A percentile compares a stretch with the other conserved stretches of the same genome.
phyloP scores from a whole-genome alignment of 2,888 invertebrate genomes.

The Monochamus alternatus region DNA sequence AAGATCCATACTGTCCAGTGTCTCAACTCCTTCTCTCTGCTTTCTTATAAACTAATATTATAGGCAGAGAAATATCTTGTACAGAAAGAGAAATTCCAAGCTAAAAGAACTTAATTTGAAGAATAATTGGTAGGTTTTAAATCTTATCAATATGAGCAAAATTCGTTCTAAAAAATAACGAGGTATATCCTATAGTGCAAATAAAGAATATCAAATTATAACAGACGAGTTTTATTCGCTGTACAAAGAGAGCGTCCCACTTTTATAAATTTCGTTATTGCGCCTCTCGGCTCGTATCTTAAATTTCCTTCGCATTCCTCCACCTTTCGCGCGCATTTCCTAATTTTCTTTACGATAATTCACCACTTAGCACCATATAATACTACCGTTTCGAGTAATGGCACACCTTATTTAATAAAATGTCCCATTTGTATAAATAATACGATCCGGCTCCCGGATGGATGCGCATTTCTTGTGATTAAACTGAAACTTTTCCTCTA shows the following conservation, averaged over 20 bases:
- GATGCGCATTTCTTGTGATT: not conserved
- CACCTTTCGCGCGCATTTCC: constrained; percentile 6
- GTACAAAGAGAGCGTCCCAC: not conserved
- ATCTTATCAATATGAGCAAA: too few relatives aligned
- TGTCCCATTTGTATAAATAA: constrained; percentile 21
- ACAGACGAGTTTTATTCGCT: not conserved
- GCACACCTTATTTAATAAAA: constrained; percentile 31
- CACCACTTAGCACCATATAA: constrained; percentile 21
- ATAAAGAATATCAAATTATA: constrained; percentile 7
- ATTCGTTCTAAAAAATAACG: not conserved
- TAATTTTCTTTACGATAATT: constrained; percentile 31
- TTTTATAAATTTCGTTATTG: not conserved
- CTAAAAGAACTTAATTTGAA: too few relatives aligned
- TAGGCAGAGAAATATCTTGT: too few relatives aligned
- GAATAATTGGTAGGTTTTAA: too few relatives aligned
- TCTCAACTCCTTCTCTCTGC: too few relatives aligned
- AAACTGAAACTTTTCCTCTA: not conserved
- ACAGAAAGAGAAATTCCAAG: too few relatives aligned
- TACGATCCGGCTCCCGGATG: not conserved
- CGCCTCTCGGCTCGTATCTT: not conserved
- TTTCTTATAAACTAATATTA: too few relatives aligned
- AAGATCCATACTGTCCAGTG: too few relatives aligned
- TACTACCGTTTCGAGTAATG: constrained; percentile 20
- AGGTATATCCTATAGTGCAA: not conserved
- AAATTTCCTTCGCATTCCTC: not conserved